phyloP scores from a whole-genome alignment of 2,113 vertebrate genomes.

The Phasianus colchicus region DNA sequence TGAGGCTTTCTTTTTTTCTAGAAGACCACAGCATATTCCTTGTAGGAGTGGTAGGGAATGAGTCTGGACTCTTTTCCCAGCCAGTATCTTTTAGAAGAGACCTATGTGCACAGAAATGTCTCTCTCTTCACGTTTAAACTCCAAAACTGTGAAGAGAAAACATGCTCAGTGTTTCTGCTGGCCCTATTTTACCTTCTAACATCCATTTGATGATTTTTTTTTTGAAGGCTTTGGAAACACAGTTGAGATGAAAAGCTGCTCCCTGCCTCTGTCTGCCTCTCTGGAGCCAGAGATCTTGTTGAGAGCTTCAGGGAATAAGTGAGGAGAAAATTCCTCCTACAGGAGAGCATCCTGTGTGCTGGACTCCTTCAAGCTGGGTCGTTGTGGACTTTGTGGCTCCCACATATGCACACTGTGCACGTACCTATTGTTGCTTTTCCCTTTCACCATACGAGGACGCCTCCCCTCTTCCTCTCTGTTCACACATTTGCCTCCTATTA shows the following conservation, averaged over 20 bases:
- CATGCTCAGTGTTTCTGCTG: background rate
- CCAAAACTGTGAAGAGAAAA: background rate
- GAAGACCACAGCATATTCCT: background rate
- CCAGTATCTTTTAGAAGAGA: background rate
- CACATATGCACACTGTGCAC: background rate
- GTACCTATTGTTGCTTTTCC: background rate
- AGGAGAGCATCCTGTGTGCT: background rate
- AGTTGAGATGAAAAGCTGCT: slow-evolving; percentile 24
- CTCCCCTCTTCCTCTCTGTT: background rate
- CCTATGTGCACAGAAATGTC: background rate
- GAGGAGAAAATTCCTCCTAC: background rate
- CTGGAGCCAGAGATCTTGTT: background rate
- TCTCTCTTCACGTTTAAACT: background rate
- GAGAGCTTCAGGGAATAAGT: background rate
- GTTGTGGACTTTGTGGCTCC: background rate
- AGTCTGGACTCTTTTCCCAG: background rate
- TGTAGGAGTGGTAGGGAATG: background rate
- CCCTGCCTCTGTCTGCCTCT: background rate
- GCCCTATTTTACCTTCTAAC: background rate
- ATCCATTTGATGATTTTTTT: background rate
- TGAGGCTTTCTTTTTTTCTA: background rate
- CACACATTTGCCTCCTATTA: slow-evolving; percentile 4
- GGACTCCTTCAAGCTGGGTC: background rate
- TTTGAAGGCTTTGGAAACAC: background rate
- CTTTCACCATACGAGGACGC: background rate